These are phyloP conservation scores for Apamea sordens DNA, from an alignment of 2,888 invertebrate genomes.

Conservation along the genomic window DNA sequence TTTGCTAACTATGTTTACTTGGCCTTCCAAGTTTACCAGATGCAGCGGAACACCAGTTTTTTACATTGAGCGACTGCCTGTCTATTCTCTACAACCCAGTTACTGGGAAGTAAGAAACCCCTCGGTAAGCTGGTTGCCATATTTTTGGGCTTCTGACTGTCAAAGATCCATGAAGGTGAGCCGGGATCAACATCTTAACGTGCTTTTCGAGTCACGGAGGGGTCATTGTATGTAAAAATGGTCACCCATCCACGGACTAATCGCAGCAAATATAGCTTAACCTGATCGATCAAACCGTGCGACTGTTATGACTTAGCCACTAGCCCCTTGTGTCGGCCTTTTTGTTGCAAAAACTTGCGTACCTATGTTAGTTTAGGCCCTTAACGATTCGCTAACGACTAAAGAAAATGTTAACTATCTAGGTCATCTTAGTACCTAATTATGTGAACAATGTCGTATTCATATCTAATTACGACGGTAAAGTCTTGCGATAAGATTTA, in stretches of 20 bases:
- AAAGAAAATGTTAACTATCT: conserved; percentile 8
- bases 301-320: no score
- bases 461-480: conserved; percentile 8
- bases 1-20: background rate
- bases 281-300: background rate
- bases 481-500: background rate
- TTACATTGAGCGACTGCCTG: background rate
- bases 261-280: background rate
- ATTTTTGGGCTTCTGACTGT: background rate
- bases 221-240: background rate
- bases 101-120: background rate
- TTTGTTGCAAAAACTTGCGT: background rate
- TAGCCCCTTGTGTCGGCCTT: background rate
- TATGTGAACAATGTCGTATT: conserved; percentile 7
- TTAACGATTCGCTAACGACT: background rate
- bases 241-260: background rate
- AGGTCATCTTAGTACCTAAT: conserved; percentile 15
- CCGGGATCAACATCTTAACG: no score
- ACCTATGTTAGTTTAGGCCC: background rate
- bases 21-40: background rate
- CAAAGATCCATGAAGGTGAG: no score
- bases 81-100: background rate
- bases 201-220: no score
- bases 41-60: background rate
- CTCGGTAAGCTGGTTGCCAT: background rate